Evolutionary conservation across 2,888 invertebrate species (phyloP).

Genomic region (Miltochrista miniata): DNA sequence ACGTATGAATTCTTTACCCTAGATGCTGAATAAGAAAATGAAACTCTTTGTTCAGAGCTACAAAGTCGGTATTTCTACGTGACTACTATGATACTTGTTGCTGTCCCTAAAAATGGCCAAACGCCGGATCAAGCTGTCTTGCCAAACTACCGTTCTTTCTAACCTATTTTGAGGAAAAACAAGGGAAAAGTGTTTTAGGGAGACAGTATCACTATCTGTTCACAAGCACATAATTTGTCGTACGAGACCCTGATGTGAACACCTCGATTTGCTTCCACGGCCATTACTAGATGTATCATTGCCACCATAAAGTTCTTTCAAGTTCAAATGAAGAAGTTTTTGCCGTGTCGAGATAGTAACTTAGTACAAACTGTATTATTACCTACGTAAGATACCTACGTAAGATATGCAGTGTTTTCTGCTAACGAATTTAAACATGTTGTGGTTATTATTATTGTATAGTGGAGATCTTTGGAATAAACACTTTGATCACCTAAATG

Average conservation of each 20-base stretch:
- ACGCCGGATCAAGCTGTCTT: conserved; percentile 77
- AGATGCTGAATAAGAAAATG: conserved; percentile 39
- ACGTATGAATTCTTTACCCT: conserved; percentile 58
- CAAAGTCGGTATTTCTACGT: conserved; percentile 58
- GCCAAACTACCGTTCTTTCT: conserved; percentile 68
- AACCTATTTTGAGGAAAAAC: conserved; percentile 68
- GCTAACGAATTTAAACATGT: no score
- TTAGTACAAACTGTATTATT: no score
- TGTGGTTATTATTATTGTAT: no score
- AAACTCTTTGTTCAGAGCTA: conserved; percentile 46
- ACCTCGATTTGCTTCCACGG: conserved; percentile 47
- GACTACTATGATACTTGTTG: conserved; percentile 65
- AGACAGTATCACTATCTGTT: conserved; percentile 72
- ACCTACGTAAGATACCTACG: no score
- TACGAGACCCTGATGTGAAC: conserved; percentile 58
- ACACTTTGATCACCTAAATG: no score
- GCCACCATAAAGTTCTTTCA: no score
- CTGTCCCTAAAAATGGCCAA: conserved; percentile 64
- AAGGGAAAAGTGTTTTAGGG: conserved; percentile 72
- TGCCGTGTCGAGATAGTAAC: conserved; percentile 19
- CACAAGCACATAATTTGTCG: conserved; percentile 71
- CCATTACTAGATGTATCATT: conserved; percentile 14
- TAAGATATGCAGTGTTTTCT: no score
- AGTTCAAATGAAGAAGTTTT: conserved; percentile 31
- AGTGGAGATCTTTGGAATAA: no score